Conservation (phyloP, 2,797 vertebrate genomes). For the Catharus ustulatus region DNA sequence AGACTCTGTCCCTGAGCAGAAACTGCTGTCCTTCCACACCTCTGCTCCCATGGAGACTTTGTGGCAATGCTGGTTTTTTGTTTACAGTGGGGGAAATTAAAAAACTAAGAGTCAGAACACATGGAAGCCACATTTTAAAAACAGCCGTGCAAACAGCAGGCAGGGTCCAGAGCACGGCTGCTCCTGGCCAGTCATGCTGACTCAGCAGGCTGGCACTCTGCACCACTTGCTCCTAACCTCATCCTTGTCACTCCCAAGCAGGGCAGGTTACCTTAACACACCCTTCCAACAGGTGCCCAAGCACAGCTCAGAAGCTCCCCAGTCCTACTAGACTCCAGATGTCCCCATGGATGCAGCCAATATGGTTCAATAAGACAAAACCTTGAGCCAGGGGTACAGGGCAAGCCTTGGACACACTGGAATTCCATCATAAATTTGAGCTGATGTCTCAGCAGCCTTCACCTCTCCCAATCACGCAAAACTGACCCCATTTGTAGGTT, state of each 20-base stretch:
- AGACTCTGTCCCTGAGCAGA: not conserved
- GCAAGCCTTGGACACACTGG: not conserved
- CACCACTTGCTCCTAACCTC: not conserved
- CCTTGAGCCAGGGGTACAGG: not conserved
- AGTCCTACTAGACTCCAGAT: not conserved
- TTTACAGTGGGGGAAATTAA: conserved; percentile 18
- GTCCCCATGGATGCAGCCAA: not conserved
- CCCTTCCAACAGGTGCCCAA: not conserved
- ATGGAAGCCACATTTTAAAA: conserved; percentile 76
- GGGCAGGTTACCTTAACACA: rapidly evolving
- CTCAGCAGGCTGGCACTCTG: conserved; percentile 70
- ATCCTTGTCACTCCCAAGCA: not conserved
- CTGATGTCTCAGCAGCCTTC: not conserved
- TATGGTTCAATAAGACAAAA: rapidly evolving
- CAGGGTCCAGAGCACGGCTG: conserved; percentile 63
- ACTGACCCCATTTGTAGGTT: not conserved
- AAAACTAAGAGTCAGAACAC: conserved; percentile 56
- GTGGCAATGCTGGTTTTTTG: not conserved
- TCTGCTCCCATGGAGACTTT: not conserved
- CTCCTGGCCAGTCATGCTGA: conserved; percentile 80
- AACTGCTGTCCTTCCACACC: not conserved
- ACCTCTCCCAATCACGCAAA: rapidly evolving
- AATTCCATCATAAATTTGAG: not conserved
- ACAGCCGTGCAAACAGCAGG: conserved; percentile 70
- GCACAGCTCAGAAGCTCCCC: not conserved